Percentiles rank a stretch among this genome's conserved stretches.
These are phyloP conservation scores for Mormoops blainvillei DNA, from an alignment of 2,113 vertebrate genomes.

Conservation along the genomic window DNA sequence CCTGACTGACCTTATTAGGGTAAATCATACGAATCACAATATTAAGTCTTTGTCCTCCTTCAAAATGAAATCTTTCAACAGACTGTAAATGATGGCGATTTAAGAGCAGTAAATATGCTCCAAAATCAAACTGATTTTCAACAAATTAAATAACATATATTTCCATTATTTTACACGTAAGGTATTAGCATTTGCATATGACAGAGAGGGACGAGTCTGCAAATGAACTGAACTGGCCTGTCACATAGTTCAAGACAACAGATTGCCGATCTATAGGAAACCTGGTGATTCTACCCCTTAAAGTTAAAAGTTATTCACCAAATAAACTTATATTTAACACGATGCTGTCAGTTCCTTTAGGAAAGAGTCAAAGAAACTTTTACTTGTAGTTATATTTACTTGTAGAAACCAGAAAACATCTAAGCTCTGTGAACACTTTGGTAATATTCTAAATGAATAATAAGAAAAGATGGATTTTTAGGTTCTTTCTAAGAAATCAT, in stretches of 20 bases:
- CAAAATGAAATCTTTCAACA: not conserved
- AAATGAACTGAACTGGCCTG: not conserved
- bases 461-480: not conserved
- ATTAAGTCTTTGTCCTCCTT: not conserved
- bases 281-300: not conserved
- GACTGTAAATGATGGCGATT: not conserved
- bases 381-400: not conserved
- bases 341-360: not conserved
- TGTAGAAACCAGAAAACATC: not conserved
- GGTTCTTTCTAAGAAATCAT: not conserved
- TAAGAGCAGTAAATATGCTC: not conserved
- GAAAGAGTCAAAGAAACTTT: not conserved
- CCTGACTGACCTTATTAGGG: not conserved
- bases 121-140: not conserved
- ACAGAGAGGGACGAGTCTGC: not conserved
- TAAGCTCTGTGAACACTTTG: not conserved
- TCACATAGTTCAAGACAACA: not conserved
- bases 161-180: not conserved
- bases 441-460: conserved; percentile 1
- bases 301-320: not conserved
- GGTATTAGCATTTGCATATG: not conserved
- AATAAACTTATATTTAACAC: not conserved
- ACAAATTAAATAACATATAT: not conserved
- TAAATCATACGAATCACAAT: not conserved
- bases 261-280: not conserved